Evolutionary conservation across 2,888 invertebrate species (phyloP), one percentile per base, ranked within the genome.

Genomic region (Idaea straminata): DNA sequence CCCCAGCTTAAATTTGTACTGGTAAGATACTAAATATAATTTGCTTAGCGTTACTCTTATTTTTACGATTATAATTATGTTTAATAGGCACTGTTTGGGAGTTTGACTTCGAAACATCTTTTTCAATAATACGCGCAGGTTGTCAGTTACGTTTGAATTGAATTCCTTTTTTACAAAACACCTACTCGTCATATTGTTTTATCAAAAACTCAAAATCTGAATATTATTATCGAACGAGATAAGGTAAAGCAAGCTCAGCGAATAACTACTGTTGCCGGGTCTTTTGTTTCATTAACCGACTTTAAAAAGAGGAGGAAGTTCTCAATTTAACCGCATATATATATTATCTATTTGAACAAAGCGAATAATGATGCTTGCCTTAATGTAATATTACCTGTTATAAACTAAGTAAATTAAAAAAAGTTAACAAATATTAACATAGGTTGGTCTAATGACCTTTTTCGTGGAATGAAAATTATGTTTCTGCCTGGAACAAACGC

Each of bases 1-100:
- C 71, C 74, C n/a, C 68, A 57, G 35, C 64, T 64, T 6, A 72
- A 66, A 57, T 74, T 72, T 38, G 64, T 75, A 25, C 66, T 63
- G 69, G 76, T 72, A 71, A 73, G 70, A 57, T 62, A 59, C 15
- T 64, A 25, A 34, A 63, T 64, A 1, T 57, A 69, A 61, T 36
- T 38, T 38, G 61, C 61, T 38, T 3, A 15, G 61, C 61, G 61
- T 47, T 6, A 47, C 47, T 47, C 10, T 47, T 47, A 47, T 13
- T 7, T 7, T 13, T 47, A 47, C 10, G 7, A 47, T 13, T 47
- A 38, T 5, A 36, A 5, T 7, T 36, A 47, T 2, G 25, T 25
- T 2, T 25, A 10, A 47, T 47, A 47, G 47, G 47, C 10, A 47
- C 3, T 13, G 47, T 10, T 47, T 47, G 10, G 47, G 47, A 10